These are phyloP conservation scores for Thalassarche chlororhynchos DNA, from an alignment of 2,113 vertebrate genomes.

Conservation along the genomic window DNA sequence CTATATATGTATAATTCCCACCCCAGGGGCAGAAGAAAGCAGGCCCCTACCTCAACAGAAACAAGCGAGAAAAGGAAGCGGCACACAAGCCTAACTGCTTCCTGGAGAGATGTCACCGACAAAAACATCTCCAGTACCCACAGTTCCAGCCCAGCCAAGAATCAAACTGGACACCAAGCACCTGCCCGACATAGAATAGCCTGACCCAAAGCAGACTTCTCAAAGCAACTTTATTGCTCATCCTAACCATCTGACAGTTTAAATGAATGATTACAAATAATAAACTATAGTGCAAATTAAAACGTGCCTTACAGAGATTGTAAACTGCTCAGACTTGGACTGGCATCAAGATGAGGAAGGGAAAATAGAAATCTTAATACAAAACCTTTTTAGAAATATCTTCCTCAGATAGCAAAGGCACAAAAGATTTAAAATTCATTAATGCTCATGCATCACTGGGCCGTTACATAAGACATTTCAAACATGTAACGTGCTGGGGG, in stretches of 20 bases:
- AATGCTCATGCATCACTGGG: not conserved
- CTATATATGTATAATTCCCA: fast-evolving
- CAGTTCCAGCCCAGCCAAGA: not conserved
- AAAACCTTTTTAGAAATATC: not conserved
- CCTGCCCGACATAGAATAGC: not conserved
- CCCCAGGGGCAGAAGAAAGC: not conserved
- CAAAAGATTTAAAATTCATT: not conserved
- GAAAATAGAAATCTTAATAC: not conserved
- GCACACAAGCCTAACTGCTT: not conserved
- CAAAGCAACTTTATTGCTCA: not conserved
- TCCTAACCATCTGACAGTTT: not conserved
- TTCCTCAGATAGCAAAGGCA: not conserved
- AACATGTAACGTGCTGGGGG: not conserved
- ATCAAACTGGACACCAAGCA: not conserved
- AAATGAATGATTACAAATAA: not conserved
- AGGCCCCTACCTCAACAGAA: not conserved
- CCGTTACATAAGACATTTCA: not conserved
- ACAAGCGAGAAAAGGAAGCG: no score
- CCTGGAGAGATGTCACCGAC: fast-evolving
- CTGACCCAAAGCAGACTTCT: not conserved
- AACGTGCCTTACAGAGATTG: not conserved
- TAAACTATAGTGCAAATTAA: not conserved
- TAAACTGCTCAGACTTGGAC: not conserved
- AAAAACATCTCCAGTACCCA: no score
- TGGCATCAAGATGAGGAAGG: not conserved